Percentiles rank a stretch among this genome's conserved stretches.
Conservation (phyloP, 2,888 invertebrate genomes). For the Lepidonotus clava region DNA sequence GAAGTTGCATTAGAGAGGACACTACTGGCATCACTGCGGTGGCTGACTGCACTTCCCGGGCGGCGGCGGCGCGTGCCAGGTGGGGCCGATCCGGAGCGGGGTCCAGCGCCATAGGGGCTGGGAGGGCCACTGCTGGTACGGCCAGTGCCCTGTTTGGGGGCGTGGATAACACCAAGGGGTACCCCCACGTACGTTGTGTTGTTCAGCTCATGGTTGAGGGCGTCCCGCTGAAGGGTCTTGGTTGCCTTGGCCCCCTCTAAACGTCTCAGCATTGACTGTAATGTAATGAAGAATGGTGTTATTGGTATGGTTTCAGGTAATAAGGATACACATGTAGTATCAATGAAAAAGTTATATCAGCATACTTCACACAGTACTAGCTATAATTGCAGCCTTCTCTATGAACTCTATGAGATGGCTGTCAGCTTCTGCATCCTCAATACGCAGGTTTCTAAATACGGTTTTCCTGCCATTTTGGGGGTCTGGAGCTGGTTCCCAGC, state of each 20-base stretch:
- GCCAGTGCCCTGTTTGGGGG: not conserved
- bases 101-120: not conserved
- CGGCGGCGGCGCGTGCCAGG: not conserved
- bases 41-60: not conserved
- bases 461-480: too few species aligned
- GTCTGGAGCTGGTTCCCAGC: too few species aligned
- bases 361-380: too few species aligned
- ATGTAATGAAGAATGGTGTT: not conserved
- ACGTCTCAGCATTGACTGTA: slow-evolving; percentile 12
- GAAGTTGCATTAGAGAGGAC: slow-evolving; percentile 3
- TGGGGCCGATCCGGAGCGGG: not conserved
- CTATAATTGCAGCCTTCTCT: too few species aligned
- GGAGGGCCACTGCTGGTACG: not conserved
- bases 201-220: not conserved
- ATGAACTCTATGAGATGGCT: too few species aligned
- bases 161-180: not conserved
- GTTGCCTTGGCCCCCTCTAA: slow-evolving; percentile 27
- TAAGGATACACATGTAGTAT: too few species aligned
- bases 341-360: too few species aligned
- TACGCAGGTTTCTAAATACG: too few species aligned
- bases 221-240: slow-evolving; percentile 14
- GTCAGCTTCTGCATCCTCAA: too few species aligned
- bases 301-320: too few species aligned
- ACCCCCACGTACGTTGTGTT: slow-evolving; percentile 9
- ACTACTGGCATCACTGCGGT: slow-evolving; percentile 2